Evolutionary conservation across 2,113 vertebrate genomes (phyloP).

Genomic region (Vimba vimba): DNA sequence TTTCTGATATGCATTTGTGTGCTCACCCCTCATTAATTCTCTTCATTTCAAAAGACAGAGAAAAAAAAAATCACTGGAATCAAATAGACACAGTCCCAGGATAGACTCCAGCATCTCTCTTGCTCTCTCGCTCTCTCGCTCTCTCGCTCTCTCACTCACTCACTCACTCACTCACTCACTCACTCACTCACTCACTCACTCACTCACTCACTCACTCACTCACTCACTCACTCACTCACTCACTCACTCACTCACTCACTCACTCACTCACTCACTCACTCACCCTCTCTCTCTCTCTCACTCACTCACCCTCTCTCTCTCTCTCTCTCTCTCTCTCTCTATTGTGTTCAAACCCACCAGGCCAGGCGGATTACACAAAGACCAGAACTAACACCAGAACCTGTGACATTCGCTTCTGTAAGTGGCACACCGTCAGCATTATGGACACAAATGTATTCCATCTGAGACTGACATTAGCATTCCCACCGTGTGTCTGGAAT

Average conservation of each 20-base stretch:
- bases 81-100: not conserved
- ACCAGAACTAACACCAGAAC: constrained; percentile 41
- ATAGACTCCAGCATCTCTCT: not conserved
- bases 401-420: constrained; percentile 40
- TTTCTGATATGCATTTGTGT: not conserved
- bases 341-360: constrained; percentile 25
- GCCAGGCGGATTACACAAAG: constrained; percentile 39
- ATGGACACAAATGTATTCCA: constrained; percentile 38
- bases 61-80: constrained; percentile 23
- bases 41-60: not conserved
- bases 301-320: not conserved
- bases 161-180: no score
- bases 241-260: not conserved
- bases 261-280: no score
- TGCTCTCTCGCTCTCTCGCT: not conserved
- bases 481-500: constrained; percentile 39
- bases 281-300: no score
- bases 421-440: constrained; percentile 37
- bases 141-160: not conserved
- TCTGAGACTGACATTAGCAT: constrained; percentile 43
- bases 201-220: not conserved
- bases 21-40: constrained; percentile 6
- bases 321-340: constrained; percentile 1
- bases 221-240: not conserved
- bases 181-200: not conserved